phyloP scores from a whole-genome alignment of 2,113 vertebrate genomes.

The Anthoscopus minutus region DNA sequence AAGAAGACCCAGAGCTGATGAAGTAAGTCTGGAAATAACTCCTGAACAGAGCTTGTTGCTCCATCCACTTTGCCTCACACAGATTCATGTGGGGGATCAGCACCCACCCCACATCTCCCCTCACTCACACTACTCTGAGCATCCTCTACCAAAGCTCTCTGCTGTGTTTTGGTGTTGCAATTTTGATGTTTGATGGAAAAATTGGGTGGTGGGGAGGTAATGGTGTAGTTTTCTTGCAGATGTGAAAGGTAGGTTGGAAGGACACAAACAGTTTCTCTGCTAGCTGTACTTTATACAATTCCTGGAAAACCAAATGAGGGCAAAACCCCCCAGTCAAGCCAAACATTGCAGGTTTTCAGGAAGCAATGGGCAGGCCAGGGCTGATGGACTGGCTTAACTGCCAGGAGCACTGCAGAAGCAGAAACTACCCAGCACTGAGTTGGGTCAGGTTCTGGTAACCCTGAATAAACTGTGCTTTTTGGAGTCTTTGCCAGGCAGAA shows the following conservation, averaged over 20 bases:
- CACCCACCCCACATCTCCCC: not conserved
- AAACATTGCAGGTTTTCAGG: not conserved
- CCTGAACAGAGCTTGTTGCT: not conserved
- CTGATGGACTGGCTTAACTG: not conserved
- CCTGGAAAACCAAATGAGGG: not conserved
- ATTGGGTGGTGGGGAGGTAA: not conserved
- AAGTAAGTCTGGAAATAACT: constrained; percentile 81
- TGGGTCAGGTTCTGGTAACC: not conserved
- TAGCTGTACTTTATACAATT: not conserved
- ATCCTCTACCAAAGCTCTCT: not conserved
- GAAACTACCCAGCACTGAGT: not conserved
- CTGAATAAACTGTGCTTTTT: not conserved
- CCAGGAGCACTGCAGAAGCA: not conserved
- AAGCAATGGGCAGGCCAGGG: not conserved
- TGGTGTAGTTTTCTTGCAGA: not conserved
- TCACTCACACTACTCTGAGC: rapidly evolving
- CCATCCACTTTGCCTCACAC: not conserved
- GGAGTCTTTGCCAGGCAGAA: not conserved
- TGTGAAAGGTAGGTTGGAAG: not conserved
- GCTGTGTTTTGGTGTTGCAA: rapidly evolving
- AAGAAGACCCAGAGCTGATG: constrained; percentile 98
- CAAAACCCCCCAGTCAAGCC: not conserved
- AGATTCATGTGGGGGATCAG: not conserved
- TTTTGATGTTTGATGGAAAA: not conserved
- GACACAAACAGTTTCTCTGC: not conserved